Evolutionary conservation across 2,888 invertebrate species (phyloP).

Genomic region (Ectemnius continuus): DNA sequence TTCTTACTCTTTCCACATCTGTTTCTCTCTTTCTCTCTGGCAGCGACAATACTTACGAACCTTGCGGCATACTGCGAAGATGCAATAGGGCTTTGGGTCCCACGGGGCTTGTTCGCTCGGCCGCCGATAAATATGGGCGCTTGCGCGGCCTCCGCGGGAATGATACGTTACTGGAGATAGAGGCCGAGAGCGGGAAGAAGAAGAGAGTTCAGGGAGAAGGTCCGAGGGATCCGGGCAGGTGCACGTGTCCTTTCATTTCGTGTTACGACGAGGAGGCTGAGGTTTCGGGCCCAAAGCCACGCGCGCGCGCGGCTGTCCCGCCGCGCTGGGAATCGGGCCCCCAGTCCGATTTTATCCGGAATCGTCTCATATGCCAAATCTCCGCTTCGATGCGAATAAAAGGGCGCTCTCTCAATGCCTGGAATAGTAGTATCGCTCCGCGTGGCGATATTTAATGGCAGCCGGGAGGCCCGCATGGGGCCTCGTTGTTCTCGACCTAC

Average conservation of each 20-base stretch:
- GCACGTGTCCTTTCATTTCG: conserved; percentile 72
- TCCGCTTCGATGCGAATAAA: conserved; percentile 33
- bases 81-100: neutral
- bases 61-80: too few species aligned
- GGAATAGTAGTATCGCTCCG: conserved; percentile 11
- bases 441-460: conserved; percentile 1
- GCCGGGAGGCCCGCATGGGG: neutral
- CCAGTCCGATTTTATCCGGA: conserved; percentile 44
- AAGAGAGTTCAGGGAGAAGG: conserved; percentile 50
- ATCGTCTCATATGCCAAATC: conserved; percentile 40
- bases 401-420: neutral
- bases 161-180: conserved; percentile 52
- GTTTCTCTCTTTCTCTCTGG: neutral
- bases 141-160: conserved; percentile 37
- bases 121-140: conserved; percentile 26
- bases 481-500: conserved; percentile 6
- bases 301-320: too few species aligned
- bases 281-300: conserved; percentile 53
- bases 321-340: conserved; percentile 38
- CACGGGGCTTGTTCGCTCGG: conserved; percentile 4
- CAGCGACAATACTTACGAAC: neutral
- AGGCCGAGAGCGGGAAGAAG: conserved; percentile 52
- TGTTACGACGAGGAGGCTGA: conserved; percentile 64
- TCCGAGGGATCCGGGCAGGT: conserved; percentile 57
- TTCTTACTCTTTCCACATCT: too few species aligned